Percentiles rank a stretch among this genome's conserved stretches.
Evolutionary conservation across 2,888 invertebrate species (phyloP).

Genomic region (Monochamus alternatus): DNA sequence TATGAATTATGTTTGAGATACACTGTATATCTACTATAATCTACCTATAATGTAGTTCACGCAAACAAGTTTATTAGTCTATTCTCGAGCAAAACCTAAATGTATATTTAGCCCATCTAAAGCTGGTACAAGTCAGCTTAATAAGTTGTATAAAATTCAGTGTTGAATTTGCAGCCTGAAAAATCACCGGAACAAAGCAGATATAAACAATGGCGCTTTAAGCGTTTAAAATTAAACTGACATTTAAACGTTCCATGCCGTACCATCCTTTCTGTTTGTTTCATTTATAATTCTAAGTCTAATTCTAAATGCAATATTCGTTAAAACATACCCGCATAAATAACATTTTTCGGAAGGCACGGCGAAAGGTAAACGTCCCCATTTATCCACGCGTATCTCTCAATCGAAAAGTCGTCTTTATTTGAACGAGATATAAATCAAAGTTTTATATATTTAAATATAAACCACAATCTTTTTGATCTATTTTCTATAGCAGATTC

Average conservation of each 20-base stretch:
- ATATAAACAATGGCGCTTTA: conserved; percentile 24
- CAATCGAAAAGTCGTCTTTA: not conserved
- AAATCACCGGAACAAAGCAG: not conserved
- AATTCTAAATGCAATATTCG: conserved; percentile 27
- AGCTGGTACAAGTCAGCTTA: not conserved
- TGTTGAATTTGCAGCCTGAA: not conserved
- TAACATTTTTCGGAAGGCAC: conserved; percentile 15
- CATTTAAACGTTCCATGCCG: conserved; percentile 31
- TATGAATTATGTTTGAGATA: too few relatives aligned
- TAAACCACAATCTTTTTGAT: too few relatives aligned
- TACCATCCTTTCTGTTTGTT: conserved; percentile 23
- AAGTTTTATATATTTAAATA: too few relatives aligned
- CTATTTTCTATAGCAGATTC: too few relatives aligned
- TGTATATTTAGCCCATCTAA: not conserved
- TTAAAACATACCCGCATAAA: conserved; percentile 21
- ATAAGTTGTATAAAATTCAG: not conserved
- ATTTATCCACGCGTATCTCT: not conserved
- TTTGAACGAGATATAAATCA: not conserved
- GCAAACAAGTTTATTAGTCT: too few relatives aligned
- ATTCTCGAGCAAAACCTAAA: not conserved
- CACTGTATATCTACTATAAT: too few relatives aligned
- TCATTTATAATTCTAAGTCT: conserved; percentile 30
- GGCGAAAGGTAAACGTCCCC: conserved; percentile 22
- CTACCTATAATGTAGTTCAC: too few relatives aligned
- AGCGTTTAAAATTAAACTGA: conserved; percentile 31